Percentiles rank a stretch among this genome's conserved stretches.
These are phyloP conservation scores for Spheniscus humboldti DNA, from an alignment of 2,797 vertebrate genomes.

Conservation along the genomic window DNA sequence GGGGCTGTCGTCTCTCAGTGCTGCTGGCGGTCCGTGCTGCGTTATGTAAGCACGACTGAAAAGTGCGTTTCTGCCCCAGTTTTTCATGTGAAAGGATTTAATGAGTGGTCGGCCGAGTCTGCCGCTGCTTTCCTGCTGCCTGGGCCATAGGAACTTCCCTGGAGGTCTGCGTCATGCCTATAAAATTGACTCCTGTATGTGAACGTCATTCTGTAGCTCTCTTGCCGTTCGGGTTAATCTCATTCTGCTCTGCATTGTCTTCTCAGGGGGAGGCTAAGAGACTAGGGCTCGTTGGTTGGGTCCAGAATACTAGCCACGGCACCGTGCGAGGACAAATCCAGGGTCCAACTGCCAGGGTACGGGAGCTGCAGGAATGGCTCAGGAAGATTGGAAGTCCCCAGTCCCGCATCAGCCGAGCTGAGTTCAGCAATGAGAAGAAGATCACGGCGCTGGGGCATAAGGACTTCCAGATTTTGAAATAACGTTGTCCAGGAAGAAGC, in stretches of 20 bases:
- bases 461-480: slow-evolving; percentile 82
- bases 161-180: neutral
- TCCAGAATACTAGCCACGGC: slow-evolving; percentile 85
- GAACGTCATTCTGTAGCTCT: neutral
- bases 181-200: fast-evolving
- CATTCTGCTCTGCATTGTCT: neutral
- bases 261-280: slow-evolving; percentile 85
- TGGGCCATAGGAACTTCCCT: neutral
- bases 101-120: neutral
- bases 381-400: slow-evolving; percentile 87
- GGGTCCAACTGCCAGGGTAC: slow-evolving; percentile 79
- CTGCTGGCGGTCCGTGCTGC: neutral
- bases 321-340: slow-evolving; percentile 90
- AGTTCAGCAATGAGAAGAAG: slow-evolving; percentile 87
- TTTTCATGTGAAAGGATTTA: neutral
- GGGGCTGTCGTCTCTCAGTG: neutral
- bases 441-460: slow-evolving; percentile 77
- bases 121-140: neutral
- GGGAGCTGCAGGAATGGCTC: slow-evolving; percentile 89
- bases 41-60: neutral
- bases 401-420: slow-evolving; percentile 81
- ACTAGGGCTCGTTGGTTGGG: slow-evolving; percentile 92
- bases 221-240: neutral
- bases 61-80: neutral
- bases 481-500: neutral